phyloP scores from a whole-genome alignment of 53 echinoderm and acorn worm genomes.

The Echinarachnius parma region DNA sequence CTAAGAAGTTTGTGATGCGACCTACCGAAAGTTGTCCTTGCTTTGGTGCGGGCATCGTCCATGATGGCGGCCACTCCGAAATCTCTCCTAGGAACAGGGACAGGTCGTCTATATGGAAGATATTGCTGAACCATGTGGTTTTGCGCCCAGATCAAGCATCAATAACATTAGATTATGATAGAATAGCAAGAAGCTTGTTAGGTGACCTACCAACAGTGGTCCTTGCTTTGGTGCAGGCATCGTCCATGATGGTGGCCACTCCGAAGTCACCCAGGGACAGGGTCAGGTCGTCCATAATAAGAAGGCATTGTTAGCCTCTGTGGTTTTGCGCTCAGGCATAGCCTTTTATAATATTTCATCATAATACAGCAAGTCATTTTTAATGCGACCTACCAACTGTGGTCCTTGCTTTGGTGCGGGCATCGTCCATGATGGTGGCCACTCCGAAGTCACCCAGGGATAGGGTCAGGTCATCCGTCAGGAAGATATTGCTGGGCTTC shows the following conservation, averaged over 20 bases:
- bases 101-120: no score
- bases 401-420: slow-evolving; percentile 86
- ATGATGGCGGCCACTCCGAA: no score
- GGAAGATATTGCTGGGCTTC: slow-evolving; percentile 95
- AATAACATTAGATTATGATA: no score
- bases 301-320: slow-evolving; percentile 94
- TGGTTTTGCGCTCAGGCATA: slow-evolving; percentile 47
- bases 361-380: no score
- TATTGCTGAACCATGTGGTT: no score
- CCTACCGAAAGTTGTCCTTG: no score
- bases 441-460: slow-evolving; percentile 97
- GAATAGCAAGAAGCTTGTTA: no score
- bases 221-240: slow-evolving; percentile 87
- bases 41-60: no score
- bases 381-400: slow-evolving; percentile 86
- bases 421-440: slow-evolving; percentile 95
- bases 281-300: slow-evolving; percentile 86
- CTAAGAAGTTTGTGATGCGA: no score
- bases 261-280: slow-evolving; percentile 95
- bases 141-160: no score
- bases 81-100: no score
- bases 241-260: slow-evolving; percentile 95
- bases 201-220: slow-evolving; percentile 91
- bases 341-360: no score
- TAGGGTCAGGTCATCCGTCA: slow-evolving; percentile 89